Percentiles rank a stretch among this genome's conserved stretches.
These are phyloP conservation scores for Diloba caeruleocephala DNA, from an alignment of 2,888 invertebrate species.

Conservation along the genomic window DNA sequence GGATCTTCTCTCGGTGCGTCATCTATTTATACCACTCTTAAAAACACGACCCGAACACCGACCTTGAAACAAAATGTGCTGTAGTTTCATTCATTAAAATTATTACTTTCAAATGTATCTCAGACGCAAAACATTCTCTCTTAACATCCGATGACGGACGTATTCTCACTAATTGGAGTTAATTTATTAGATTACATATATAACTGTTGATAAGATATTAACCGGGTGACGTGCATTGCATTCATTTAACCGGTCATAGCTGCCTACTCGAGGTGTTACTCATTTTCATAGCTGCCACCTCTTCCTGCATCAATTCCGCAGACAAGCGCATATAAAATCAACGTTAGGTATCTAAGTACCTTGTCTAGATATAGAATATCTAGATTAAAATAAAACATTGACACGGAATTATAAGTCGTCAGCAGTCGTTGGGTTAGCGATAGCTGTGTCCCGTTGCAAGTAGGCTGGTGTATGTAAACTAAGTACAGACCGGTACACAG, in stretches of 20 bases:
- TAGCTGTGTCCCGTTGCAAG: constrained; percentile 75
- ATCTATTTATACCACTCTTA: constrained; percentile 72
- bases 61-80: constrained; percentile 74
- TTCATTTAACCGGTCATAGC: constrained; percentile 52
- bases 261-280: constrained; percentile 30
- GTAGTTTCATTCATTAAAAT: constrained; percentile 73
- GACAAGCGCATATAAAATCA: constrained; percentile 16
- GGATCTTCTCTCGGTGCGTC: constrained; percentile 79
- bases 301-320: constrained; percentile 2
- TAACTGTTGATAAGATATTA: constrained; percentile 62
- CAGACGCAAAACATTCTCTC: constrained; percentile 53
- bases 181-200: constrained; percentile 68
- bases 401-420: constrained; percentile 73
- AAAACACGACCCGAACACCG: constrained; percentile 62
- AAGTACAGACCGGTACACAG: constrained; percentile 48
- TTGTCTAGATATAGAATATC: constrained; percentile 31
- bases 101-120: constrained; percentile 60
- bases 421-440: constrained; percentile 63
- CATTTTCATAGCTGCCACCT: constrained; percentile 15
- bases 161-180: constrained; percentile 71
- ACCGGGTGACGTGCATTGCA: constrained; percentile 71
- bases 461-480: constrained; percentile 39
- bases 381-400: constrained; percentile 56
- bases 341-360: constrained; percentile 16
- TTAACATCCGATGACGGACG: constrained; percentile 59